A percentile compares a stretch with the other conserved stretches of the same genome.
Conservation (phyloP, 2,113 vertebrate species). For the Coryphaenoides rupestris region DNA sequence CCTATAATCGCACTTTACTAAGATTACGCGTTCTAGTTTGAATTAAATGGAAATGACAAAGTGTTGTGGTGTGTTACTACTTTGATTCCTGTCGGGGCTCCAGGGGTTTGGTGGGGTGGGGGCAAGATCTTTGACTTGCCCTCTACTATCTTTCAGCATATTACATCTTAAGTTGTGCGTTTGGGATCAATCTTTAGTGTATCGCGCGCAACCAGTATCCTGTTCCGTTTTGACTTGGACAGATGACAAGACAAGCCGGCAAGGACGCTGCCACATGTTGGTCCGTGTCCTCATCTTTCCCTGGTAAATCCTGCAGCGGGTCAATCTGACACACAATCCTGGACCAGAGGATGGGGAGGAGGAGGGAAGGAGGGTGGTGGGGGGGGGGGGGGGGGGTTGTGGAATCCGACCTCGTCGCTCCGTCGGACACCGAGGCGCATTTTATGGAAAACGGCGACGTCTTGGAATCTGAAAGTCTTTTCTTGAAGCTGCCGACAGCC, state of each 20-base stretch:
- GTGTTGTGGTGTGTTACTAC: constrained; percentile 1
- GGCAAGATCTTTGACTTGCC: neutral
- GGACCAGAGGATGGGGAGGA: constrained; percentile 31
- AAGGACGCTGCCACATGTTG: constrained; percentile 51
- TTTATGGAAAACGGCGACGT: constrained; percentile 56
- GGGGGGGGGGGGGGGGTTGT: too few relatives aligned
- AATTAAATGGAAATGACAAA: constrained; percentile 40
- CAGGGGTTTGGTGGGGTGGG: neutral
- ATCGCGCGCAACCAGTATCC: constrained; percentile 23
- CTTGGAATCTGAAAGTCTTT: constrained; percentile 53
- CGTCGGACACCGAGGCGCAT: constrained; percentile 63
- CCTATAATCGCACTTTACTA: constrained; percentile 38
- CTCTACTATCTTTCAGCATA: constrained; percentile 2
- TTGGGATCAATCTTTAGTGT: constrained; percentile 4
- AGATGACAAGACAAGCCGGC: constrained; percentile 20
- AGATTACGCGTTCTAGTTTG: constrained; percentile 54
- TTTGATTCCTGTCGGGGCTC: too few relatives aligned
- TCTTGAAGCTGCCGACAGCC: constrained; percentile 46
- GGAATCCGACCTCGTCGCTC: constrained; percentile 49
- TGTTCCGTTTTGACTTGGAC: too few relatives aligned
- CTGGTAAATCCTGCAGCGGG: constrained; percentile 54
- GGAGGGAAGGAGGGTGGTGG: constrained; percentile 28
- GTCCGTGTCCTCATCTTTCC: constrained; percentile 55
- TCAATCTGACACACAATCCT: constrained; percentile 43
- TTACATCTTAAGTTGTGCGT: constrained; percentile 1